These are phyloP conservation scores for Gerosis bhagava DNA, from an alignment of 2,888 invertebrate species.

Conservation along the genomic window DNA sequence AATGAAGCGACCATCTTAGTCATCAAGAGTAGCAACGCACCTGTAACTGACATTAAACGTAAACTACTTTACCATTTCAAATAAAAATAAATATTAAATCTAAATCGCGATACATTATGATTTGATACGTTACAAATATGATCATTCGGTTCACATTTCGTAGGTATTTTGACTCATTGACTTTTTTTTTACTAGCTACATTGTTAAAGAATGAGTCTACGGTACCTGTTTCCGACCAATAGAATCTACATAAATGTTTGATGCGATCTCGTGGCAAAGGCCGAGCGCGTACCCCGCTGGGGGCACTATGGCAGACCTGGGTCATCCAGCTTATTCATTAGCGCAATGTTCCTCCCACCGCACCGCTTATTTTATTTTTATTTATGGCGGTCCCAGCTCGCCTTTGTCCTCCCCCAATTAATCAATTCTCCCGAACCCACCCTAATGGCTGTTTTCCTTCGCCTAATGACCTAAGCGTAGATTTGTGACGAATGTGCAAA, in stretches of 20 bases:
- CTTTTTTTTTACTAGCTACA: constrained; percentile 8
- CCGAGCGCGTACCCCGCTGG: constrained; percentile 37
- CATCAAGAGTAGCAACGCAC: too few relatives aligned
- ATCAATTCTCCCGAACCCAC: constrained; percentile 52
- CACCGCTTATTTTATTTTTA: constrained; percentile 74
- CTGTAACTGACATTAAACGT: too few relatives aligned
- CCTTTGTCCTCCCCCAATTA: constrained; percentile 54
- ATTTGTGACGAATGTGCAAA: constrained; percentile 34
- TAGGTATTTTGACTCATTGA: neutral
- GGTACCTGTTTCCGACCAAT: constrained; percentile 36
- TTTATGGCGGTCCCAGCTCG: constrained; percentile 48
- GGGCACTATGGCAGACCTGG: constrained; percentile 38
- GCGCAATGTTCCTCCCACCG: constrained; percentile 72
- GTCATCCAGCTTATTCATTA: constrained; percentile 71
- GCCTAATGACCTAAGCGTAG: constrained; percentile 55
- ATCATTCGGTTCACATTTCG: too few relatives aligned
- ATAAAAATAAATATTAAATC: too few relatives aligned
- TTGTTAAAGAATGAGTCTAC: constrained; percentile 19
- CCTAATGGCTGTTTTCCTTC: constrained; percentile 62
- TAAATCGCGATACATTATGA: too few relatives aligned
- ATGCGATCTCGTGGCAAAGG: constrained; percentile 31
- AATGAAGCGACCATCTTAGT: too few relatives aligned
- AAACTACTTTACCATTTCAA: too few relatives aligned
- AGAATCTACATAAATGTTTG: constrained; percentile 34
- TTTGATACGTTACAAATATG: too few relatives aligned